These are phyloP conservation scores for Cephus rjabovi DNA, from an alignment of 2,888 invertebrate species.

Conservation along the genomic window DNA sequence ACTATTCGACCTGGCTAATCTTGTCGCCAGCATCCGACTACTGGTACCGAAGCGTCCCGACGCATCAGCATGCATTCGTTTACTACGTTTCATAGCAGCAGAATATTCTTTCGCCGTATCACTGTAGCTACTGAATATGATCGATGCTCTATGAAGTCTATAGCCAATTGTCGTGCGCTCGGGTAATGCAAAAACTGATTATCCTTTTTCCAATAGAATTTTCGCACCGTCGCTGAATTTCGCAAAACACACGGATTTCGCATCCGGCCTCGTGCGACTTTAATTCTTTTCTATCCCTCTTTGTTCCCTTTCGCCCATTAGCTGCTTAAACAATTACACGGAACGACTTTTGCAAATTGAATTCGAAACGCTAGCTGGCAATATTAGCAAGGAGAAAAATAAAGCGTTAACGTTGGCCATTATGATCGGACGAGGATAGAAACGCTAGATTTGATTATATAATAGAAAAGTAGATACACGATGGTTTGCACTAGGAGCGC, in stretches of 20 bases:
- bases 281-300: neutral
- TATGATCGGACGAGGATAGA: too few relatives aligned
- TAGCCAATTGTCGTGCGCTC: neutral
- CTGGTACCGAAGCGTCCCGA: too few relatives aligned
- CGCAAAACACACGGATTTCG: neutral
- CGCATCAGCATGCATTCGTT: too few relatives aligned
- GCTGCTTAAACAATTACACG: neutral
- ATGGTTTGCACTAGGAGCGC: too few relatives aligned
- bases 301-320: too few relatives aligned
- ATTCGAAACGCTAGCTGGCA: neutral
- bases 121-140: too few relatives aligned
- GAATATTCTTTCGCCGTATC: too few relatives aligned
- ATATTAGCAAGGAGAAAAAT: neutral
- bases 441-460: too few relatives aligned
- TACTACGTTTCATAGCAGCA: too few relatives aligned
- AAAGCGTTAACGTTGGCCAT: neutral
- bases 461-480: too few relatives aligned
- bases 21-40: slow-evolving; percentile 30
- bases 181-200: neutral
- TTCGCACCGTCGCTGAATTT: too few relatives aligned
- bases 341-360: neutral
- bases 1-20: slow-evolving; percentile 35
- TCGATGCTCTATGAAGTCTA: neutral
- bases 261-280: neutral
- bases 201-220: too few relatives aligned